Conservation (phyloP, 2,888 invertebrate genomes). For the Eupeodes luniger region DNA sequence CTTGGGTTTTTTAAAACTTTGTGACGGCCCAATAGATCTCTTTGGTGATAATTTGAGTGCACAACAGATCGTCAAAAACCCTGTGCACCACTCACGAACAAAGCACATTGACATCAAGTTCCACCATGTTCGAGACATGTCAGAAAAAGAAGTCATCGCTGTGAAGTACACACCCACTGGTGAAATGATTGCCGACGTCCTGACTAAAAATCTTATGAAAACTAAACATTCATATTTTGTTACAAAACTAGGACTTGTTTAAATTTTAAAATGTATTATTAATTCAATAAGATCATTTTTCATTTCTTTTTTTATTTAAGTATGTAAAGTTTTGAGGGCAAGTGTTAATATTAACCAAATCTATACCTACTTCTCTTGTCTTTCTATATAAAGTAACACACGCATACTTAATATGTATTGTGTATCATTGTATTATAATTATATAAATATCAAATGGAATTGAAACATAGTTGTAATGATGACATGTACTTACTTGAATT, state of each 20-base stretch:
- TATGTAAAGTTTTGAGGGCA: constrained; percentile 4
- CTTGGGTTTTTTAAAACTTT: neutral
- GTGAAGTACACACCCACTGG: constrained; percentile 60
- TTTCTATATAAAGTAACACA: neutral
- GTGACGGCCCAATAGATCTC: constrained; percentile 20
- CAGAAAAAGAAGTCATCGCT: constrained; percentile 19
- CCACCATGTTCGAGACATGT: constrained; percentile 26
- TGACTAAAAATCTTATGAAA: constrained; percentile 31
- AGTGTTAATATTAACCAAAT: constrained; percentile 1
- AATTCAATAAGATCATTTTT: neutral
- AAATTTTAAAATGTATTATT: neutral
- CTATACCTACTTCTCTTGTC: neutral
- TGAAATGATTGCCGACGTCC: constrained; percentile 37
- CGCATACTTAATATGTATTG: neutral
- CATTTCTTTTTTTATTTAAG: neutral
- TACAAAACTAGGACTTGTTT: neutral
- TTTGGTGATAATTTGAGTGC: constrained; percentile 37
- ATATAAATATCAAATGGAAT: neutral
- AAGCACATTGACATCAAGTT: constrained; percentile 48
- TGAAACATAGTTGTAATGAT: neutral
- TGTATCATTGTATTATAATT: neutral
- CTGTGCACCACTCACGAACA: constrained; percentile 34
- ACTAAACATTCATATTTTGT: constrained; percentile 4
- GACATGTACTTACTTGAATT: neutral
- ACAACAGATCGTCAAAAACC: constrained; percentile 39